These are phyloP conservation scores for Lepidochitona cinerea DNA, from an alignment of 2,888 invertebrate genomes.

Conservation along the genomic window DNA sequence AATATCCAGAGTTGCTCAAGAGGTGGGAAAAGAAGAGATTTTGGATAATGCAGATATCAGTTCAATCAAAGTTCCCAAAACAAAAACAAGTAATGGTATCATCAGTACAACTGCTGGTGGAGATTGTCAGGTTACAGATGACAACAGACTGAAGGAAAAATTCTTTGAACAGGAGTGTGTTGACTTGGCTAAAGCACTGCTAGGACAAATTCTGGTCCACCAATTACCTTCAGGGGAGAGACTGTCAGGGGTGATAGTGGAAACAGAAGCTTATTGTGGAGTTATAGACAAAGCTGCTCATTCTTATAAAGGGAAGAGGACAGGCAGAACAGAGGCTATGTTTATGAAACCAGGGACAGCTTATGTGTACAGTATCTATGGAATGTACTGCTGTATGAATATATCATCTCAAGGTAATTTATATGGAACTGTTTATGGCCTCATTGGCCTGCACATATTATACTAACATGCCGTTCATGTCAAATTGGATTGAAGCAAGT, in stretches of 20 bases:
- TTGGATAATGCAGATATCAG: no score
- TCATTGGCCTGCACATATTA: no score
- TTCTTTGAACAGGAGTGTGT: constrained; percentile 62
- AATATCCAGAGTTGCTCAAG: no score
- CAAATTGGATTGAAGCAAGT: no score
- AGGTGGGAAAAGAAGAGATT: no score
- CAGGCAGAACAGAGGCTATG: constrained; percentile 79
- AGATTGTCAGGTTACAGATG: no score
- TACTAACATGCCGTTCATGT: no score
- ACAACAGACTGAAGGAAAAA: constrained; percentile 26
- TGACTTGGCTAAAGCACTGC: constrained; percentile 74
- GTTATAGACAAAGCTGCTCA: constrained; percentile 79
- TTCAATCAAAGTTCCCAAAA: no score
- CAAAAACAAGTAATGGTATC: no score
- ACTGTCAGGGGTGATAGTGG: constrained; percentile 79
- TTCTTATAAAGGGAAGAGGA: constrained; percentile 76
- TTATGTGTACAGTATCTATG: constrained; percentile 82
- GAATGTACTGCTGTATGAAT: constrained; percentile 83
- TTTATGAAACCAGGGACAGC: constrained; percentile 81
- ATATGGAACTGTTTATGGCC: no score
- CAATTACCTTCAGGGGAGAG: constrained; percentile 70
- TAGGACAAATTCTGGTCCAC: constrained; percentile 78
- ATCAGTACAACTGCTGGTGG: no score
- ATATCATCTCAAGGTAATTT: constrained; percentile 77
- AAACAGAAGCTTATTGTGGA: constrained; percentile 82